Evolutionary conservation across 2,113 vertebrate genomes (phyloP).

Genomic region (Coptodon rendalli): DNA sequence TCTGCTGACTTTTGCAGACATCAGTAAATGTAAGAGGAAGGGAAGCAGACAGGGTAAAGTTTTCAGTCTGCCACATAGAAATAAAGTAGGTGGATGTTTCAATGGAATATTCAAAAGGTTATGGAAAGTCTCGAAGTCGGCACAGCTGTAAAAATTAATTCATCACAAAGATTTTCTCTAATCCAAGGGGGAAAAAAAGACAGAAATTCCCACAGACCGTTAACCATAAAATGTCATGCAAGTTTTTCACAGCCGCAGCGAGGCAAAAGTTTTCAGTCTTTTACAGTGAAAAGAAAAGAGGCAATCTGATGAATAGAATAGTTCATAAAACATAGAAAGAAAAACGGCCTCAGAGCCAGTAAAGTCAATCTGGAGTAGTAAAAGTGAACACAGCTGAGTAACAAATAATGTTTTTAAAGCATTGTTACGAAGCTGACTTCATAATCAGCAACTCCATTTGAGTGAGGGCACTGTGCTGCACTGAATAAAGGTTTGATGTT

Average conservation of each 20-base stretch:
- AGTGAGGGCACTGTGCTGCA: background rate
- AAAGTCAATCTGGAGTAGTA: background rate
- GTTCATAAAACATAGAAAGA: background rate
- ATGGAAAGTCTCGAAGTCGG: background rate
- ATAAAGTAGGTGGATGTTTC: background rate
- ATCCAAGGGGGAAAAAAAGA: background rate
- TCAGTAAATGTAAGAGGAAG: background rate
- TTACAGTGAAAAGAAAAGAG: background rate
- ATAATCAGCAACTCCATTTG: background rate
- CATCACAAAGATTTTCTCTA: background rate
- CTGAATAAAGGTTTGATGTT: background rate
- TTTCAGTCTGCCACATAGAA: background rate
- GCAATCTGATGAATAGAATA: background rate
- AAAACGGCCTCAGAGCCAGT: background rate
- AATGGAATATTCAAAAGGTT: background rate
- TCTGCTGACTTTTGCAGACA: background rate
- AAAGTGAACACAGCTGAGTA: background rate
- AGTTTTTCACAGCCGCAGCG: background rate
- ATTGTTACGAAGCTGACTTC: background rate
- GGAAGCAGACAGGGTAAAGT: background rate
- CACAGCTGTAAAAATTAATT: background rate
- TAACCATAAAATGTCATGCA: background rate
- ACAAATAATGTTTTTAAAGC: background rate
- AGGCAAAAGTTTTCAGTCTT: background rate
- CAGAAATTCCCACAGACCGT: background rate